Evolutionary conservation across 2,113 vertebrate species (phyloP).

Genomic region (Microtus ochrogaster): DNA sequence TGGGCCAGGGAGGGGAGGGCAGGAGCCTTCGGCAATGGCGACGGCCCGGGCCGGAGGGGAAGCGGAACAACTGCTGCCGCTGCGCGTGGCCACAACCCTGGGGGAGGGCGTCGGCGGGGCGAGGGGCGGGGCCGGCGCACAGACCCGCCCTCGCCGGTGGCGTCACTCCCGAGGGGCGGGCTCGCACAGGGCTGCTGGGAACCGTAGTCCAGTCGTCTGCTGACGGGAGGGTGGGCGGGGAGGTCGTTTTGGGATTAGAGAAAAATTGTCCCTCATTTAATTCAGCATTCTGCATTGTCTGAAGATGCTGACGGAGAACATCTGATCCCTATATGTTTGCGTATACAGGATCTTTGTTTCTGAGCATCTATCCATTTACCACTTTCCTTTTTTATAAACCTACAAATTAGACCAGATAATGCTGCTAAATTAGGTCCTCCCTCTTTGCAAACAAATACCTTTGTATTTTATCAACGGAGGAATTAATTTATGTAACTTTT

Average conservation of each 20-base stretch:
- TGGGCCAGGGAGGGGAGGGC: constrained; percentile 56
- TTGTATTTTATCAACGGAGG: neutral
- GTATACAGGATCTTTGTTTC: constrained; percentile 6
- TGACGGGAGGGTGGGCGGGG: no score
- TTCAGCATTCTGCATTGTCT: neutral
- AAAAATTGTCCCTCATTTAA: neutral
- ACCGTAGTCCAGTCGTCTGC: constrained; percentile 61
- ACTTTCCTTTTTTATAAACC: constrained; percentile 37
- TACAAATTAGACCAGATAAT: constrained; percentile 18
- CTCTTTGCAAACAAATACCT: constrained; percentile 27
- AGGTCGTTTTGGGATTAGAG: neutral
- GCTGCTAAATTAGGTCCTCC: neutral
- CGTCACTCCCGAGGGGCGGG: neutral
- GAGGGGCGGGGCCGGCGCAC: neutral
- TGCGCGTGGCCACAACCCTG: constrained; percentile 80
- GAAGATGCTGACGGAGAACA: neutral
- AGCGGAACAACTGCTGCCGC: constrained; percentile 80
- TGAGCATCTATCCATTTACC: constrained; percentile 27
- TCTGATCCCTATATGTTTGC: neutral
- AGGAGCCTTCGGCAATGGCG: constrained; percentile 81
- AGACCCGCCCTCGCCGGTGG: neutral
- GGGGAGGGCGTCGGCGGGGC: constrained; percentile 54
- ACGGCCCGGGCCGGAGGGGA: constrained; percentile 78
- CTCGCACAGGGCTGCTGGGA: constrained; percentile 46
- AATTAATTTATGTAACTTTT: neutral